Base-by-base conservation (phyloP, 2,797 vertebrate genomes). In the Helostoma temminkii region DNA sequence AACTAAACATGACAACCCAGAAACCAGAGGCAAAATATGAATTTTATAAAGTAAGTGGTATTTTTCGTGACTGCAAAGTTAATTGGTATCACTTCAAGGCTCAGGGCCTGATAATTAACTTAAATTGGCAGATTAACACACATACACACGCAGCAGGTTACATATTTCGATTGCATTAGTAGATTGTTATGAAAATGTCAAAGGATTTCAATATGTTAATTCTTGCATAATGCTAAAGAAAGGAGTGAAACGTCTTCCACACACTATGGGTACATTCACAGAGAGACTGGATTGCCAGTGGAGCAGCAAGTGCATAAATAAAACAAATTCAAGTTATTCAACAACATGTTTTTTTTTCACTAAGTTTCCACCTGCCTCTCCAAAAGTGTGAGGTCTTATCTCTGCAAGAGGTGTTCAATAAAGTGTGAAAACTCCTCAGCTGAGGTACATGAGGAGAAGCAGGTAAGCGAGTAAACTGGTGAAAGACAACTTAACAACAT, bases 51-150 rank as follows among this genome's bases (percentile, higher is more conserved):
- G 41, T 2, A 41, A 64, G 50, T 22, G 39, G 6, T 53, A 4
- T 69, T 62, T 56, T 49, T 18, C 32, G 28, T 2, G 43, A 45
- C 32, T 28, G 50, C 34, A 41, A 24, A 45, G 53, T 39, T 80
- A 77, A 71, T 74, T 73, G 59, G 67, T 76, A 18, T 65, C n/a
- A n/a, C n/a, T n/a, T n/a, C n/a, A n/a, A n/a, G n/a, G n/a, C n/a
- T n/a, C n/a, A n/a, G 6, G 65, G 19, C 16, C 21, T 11, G 19
- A 45, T 65, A 71, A 74, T 28, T 67, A 15, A 71, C 60, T 55
- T 59, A 53, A 45, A 26, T 47, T 58, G 49, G 10, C 36, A 41
- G 54, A 69, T 41, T 55, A 36, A 64, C 52, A 55, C 34, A 18
- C 34, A 60, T 6, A 39, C 26, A 14, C 19, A 57, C 24, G 14